phyloP scores from a whole-genome alignment of 2,888 invertebrate species.

The Adineta ricciae region DNA sequence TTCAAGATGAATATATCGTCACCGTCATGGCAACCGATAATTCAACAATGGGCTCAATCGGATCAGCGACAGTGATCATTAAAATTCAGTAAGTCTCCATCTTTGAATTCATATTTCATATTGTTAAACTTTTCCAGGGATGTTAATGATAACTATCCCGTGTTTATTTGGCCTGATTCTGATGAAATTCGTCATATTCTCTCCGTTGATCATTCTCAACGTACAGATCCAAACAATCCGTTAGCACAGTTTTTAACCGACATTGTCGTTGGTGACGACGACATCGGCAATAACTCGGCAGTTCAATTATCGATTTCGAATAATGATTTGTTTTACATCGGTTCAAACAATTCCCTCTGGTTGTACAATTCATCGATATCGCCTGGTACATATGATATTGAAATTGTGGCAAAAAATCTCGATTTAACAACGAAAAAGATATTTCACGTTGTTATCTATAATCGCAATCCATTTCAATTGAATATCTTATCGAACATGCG shows the following conservation, averaged over 20 bases:
- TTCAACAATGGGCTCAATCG: not conserved
- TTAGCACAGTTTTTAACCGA: not conserved
- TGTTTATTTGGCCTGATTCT: constrained; percentile 55
- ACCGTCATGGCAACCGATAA: not conserved
- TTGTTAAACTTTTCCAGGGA: constrained; percentile 57
- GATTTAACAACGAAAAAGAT: not conserved
- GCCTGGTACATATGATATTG: constrained; percentile 8
- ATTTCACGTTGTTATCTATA: not conserved
- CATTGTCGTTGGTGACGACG: not conserved
- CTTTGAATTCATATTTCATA: not conserved
- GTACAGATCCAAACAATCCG: not conserved
- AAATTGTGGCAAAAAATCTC: not conserved
- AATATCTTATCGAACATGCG: not conserved
- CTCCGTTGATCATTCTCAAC: not conserved
- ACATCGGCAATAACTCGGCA: not conserved
- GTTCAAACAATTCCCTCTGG: not conserved
- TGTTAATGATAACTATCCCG: constrained; percentile 84
- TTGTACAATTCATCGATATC: not conserved
- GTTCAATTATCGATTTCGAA: not conserved
- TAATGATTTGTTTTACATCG: not conserved
- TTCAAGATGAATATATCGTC: not conserved
- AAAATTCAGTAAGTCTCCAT: not conserved
- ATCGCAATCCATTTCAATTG: not conserved
- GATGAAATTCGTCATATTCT: not conserved
- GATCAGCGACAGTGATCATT: not conserved